phyloP scores from a whole-genome alignment of 2,888 invertebrate genomes.

The Ptychoptera contaminata region DNA sequence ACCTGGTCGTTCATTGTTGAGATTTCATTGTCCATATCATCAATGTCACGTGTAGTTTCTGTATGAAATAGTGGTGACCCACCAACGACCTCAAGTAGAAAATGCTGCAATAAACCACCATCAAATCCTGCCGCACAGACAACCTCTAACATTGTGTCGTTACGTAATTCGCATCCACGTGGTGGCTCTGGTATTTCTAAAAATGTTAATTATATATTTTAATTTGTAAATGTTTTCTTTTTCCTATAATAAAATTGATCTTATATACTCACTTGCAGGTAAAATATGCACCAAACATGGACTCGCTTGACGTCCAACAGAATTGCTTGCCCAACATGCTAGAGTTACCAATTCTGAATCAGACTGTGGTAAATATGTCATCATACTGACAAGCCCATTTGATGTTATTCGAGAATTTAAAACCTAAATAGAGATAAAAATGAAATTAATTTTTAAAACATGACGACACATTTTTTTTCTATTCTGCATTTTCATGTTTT shows the following conservation, averaged over 20 bases:
- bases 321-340: conserved; percentile 78
- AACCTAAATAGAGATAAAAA: conserved; percentile 23
- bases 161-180: conserved; percentile 52
- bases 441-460: not conserved
- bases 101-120: conserved; percentile 68
- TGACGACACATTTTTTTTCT: not conserved
- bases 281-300: conserved; percentile 72
- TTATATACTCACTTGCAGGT: conserved; percentile 53
- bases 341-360: conserved; percentile 61
- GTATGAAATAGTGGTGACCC: conserved; percentile 36
- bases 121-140: conserved; percentile 64
- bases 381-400: conserved; percentile 40
- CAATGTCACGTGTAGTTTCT: conserved; percentile 28
- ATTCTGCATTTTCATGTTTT: not conserved
- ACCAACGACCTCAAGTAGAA: conserved; percentile 61
- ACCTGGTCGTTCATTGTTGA: conserved; percentile 51
- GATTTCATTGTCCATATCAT: conserved; percentile 37
- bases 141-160: conserved; percentile 49
- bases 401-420: conserved; percentile 33
- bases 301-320: conserved; percentile 60
- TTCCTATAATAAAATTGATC: not conserved
- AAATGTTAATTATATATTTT: conserved; percentile 15
- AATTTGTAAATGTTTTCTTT: not conserved
- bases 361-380: conserved; percentile 38
- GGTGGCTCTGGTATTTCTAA: conserved; percentile 64